Conservation (phyloP, 2,797 vertebrate species). For the Vireo griseus region DNA sequence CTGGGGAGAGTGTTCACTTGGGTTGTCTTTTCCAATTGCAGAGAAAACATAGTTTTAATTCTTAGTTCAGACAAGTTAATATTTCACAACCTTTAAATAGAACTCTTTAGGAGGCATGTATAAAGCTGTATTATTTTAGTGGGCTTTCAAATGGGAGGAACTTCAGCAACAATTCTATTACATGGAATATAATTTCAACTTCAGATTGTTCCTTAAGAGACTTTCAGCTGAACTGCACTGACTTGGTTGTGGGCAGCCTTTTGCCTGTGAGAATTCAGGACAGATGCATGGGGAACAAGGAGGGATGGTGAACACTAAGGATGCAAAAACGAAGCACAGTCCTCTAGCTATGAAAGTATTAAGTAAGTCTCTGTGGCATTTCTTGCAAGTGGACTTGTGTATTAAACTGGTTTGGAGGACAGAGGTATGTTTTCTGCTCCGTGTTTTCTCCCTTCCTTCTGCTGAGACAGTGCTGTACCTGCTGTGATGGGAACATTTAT, state of each 20-base stretch:
- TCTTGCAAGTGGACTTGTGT: not conserved
- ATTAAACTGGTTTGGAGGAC: not conserved
- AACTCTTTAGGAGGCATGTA: not conserved
- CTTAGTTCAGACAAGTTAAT: not conserved
- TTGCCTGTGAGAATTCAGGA: not conserved
- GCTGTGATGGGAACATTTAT: slow-evolving; percentile 28
- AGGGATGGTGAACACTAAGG: not conserved
- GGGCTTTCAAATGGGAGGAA: not conserved
- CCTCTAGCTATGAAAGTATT: not conserved
- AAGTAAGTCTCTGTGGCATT: not conserved
- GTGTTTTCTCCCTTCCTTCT: not conserved
- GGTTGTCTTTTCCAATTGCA: not conserved
- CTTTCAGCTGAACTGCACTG: not conserved
- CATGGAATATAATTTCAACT: not conserved
- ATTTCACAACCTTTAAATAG: not conserved
- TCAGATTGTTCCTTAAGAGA: not conserved
- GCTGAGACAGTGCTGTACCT: not conserved
- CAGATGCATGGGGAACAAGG: not conserved
- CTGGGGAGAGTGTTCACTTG: not conserved
- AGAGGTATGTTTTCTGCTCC: not conserved
- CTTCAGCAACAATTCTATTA: not conserved
- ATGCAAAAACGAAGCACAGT: not conserved
- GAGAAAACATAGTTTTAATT: not conserved
- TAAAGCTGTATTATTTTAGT: not conserved
- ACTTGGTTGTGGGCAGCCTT: not conserved